Base-by-base conservation (phyloP, 2,797 vertebrate genomes). In the Trachops cirrhosus region DNA sequence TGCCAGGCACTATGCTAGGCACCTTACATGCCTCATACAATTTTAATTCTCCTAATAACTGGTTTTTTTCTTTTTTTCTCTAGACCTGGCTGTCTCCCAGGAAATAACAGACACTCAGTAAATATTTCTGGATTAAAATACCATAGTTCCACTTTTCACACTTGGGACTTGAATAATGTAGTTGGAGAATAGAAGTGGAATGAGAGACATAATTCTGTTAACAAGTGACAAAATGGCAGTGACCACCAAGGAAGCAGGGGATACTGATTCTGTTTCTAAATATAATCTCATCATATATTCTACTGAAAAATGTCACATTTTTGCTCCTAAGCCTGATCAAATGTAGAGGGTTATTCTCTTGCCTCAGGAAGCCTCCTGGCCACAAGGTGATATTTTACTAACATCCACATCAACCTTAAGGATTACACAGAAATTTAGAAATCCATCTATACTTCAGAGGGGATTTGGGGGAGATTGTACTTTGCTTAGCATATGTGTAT, bases 71-170 rank as follows among this genome's bases (percentile, higher is more conserved):
- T 34, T 78, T 70, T 22, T 59, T 22, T 11, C 22, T 92, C 24
- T 90, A 75, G 90, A 79, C 22, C 71, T 95, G 77, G 12, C 15
- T 90, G 16, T 15, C 37, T 77, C 62, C 80, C 57, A 93, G 91
- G 22, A 92, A 96, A 86, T 90, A 87, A 70, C 15, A 86, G 57
- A 44, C 64, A 92, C 6, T 77, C 18, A 82, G 26, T 79, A 94
- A 96, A 74, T 52, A 70, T 44, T 68, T 85, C 22, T 26, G 64
- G 37, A 79, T 50, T 88, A 29, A 94, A 88, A 94, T 87, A 34
- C 9, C 2, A 24, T 67, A 52, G 75, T 46, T 96, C 37, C 3
- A 67, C 80, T 93, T 88, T 87, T 68, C 39, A 84, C n/a, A 75
- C 2, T 57, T 73, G 44, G 29, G 9, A 11, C 73, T 83, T 93